These are phyloP conservation scores for Sebastes fasciatus DNA, from an alignment of 2,113 vertebrate species.

Conservation along the genomic window DNA sequence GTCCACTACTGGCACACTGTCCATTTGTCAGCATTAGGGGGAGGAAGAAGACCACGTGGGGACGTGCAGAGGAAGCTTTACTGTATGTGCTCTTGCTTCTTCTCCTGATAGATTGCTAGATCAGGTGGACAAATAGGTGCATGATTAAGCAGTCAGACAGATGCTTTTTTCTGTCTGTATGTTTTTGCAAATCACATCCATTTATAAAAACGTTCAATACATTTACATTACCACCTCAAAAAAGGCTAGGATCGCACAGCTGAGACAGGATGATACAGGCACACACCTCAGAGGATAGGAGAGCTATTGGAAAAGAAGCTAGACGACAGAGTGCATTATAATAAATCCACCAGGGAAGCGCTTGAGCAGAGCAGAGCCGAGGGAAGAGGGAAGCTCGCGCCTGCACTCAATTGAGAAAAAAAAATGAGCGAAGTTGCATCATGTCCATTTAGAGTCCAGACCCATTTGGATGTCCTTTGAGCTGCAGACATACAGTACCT, in stretches of 20 bases:
- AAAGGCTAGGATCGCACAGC: background rate
- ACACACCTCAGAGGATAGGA: background rate
- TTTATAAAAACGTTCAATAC: background rate
- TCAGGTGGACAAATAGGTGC: background rate
- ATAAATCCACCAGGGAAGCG: constrained; percentile 8
- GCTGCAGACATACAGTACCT: background rate
- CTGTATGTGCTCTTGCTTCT: background rate
- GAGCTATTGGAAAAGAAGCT: background rate
- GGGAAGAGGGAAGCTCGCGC: background rate
- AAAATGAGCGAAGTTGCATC: constrained; percentile 13
- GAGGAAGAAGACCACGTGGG: background rate
- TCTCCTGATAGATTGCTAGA: background rate
- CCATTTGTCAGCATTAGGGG: constrained; percentile 68
- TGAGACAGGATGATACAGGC: background rate
- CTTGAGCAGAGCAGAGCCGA: background rate
- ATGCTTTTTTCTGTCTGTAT: background rate
- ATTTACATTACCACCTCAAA: background rate
- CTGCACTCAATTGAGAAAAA: constrained; percentile 13
- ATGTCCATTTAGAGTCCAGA: constrained; percentile 17
- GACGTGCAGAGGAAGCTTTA: constrained; percentile 16
- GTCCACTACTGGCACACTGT: constrained; percentile 48
- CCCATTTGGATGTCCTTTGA: constrained; percentile 4
- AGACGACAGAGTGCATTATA: background rate
- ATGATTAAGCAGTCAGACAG: background rate
- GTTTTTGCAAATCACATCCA: background rate